Evolutionary conservation across 2,888 invertebrate species (phyloP).

Genomic region (Athetis lepigone): DNA sequence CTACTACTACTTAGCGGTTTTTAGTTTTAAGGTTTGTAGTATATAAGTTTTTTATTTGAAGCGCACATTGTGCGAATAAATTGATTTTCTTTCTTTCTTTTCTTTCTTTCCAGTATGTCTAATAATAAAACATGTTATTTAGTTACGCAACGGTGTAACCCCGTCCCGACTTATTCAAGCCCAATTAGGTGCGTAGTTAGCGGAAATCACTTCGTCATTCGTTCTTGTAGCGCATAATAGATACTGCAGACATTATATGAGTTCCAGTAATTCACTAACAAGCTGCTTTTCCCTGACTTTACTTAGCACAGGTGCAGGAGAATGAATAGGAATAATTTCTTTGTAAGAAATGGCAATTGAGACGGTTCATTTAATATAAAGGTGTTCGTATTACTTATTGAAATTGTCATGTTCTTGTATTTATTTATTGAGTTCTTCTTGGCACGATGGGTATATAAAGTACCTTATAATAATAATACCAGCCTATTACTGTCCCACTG

Average conservation of each 20-base stretch:
- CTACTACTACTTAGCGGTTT: too few species aligned
- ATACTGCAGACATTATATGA: conserved; percentile 53
- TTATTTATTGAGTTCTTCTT: too few species aligned
- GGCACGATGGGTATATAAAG: too few species aligned
- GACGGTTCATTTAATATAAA: not conserved
- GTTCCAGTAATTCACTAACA: conserved; percentile 67
- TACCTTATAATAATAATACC: too few species aligned
- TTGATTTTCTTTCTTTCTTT: too few species aligned
- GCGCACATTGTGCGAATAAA: too few species aligned
- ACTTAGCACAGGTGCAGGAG: conserved; percentile 38
- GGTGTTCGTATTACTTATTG: not conserved
- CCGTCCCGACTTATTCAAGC: conserved; percentile 46
- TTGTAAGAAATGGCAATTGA: conserved; percentile 3
- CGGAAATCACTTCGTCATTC: conserved; percentile 73
- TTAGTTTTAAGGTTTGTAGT: too few species aligned
- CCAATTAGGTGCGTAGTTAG: conserved; percentile 71
- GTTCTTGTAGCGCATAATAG: conserved; percentile 59
- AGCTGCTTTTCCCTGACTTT: conserved; percentile 39
- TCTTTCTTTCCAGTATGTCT: too few species aligned
- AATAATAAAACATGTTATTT: not conserved
- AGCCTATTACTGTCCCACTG: too few species aligned
- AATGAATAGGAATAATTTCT: conserved; percentile 7
- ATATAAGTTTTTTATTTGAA: too few species aligned
- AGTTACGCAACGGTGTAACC: conserved; percentile 62
- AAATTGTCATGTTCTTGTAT: not conserved